Evolutionary conservation across 2,797 vertebrate genomes (phyloP).

Genomic region (Alcedo atthis): DNA sequence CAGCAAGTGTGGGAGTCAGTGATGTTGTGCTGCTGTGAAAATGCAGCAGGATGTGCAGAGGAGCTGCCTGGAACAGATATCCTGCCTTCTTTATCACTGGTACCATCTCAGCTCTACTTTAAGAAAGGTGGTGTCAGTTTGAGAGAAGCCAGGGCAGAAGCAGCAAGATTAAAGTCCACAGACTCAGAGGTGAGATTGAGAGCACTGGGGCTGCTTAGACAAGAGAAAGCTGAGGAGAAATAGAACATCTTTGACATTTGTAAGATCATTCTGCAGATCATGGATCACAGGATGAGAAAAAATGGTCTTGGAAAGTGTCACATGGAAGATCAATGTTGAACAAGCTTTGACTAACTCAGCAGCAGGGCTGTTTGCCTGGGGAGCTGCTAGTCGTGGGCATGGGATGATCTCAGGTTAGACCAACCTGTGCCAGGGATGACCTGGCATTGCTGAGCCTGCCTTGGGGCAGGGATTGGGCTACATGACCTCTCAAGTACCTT

Average conservation of each 20-base stretch:
- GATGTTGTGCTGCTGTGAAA: background rate
- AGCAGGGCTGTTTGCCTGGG: background rate
- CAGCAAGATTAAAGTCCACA: background rate
- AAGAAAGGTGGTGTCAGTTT: background rate
- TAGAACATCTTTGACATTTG: background rate
- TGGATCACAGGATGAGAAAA: background rate
- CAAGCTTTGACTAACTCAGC: background rate
- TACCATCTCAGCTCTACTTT: background rate
- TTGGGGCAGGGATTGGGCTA: background rate
- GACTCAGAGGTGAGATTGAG: fast-evolving
- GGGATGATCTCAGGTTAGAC: background rate
- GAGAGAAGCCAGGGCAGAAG: background rate
- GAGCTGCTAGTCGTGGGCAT: fast-evolving
- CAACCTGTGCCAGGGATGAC: background rate
- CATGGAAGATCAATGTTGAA: background rate
- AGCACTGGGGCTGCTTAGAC: background rate
- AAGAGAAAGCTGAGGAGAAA: background rate
- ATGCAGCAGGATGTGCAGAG: background rate
- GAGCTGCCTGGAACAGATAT: background rate
- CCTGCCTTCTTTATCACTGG: background rate
- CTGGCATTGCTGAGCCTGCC: background rate
- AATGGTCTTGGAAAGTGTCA: background rate
- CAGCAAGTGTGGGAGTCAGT: fast-evolving
- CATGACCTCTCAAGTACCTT: background rate
- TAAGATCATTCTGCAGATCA: background rate